A percentile compares a stretch with the other conserved stretches of the same genome.
phyloP scores from a whole-genome alignment of 2,888 invertebrate genomes.

The Temnothorax rugatulus region DNA sequence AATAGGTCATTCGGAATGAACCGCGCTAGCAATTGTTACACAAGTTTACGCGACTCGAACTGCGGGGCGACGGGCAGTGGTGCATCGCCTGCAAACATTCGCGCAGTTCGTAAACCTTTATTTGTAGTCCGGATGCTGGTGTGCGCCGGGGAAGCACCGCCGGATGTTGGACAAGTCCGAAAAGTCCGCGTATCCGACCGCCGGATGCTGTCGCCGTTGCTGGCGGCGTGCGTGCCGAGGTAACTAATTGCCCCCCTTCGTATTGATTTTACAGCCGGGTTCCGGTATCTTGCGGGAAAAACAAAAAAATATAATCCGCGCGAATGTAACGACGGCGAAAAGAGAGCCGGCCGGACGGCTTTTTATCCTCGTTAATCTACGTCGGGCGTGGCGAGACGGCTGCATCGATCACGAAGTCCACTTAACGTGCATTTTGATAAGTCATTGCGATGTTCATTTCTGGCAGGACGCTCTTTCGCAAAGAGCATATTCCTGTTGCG shows the following conservation, averaged over 20 bases:
- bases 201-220: slow-evolving; percentile 69
- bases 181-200: slow-evolving; percentile 71
- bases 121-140: slow-evolving; percentile 46
- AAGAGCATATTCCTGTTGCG: slow-evolving; percentile 37
- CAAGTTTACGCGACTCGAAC: slow-evolving; percentile 46
- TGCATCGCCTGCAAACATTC: slow-evolving; percentile 54
- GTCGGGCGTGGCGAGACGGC: slow-evolving; percentile 27
- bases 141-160: slow-evolving; percentile 42
- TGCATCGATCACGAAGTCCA: slow-evolving; percentile 47
- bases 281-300: slow-evolving; percentile 37
- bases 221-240: slow-evolving; percentile 67
- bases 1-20: slow-evolving; percentile 49
- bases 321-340: slow-evolving; percentile 45
- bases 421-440: slow-evolving; percentile 40
- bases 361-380: slow-evolving; percentile 68
- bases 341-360: slow-evolving; percentile 50
- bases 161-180: slow-evolving; percentile 75
- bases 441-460: slow-evolving; percentile 26
- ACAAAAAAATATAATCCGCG: slow-evolving; percentile 23
- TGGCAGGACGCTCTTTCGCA: slow-evolving; percentile 3
- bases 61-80: neutral
- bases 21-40: slow-evolving; percentile 40
- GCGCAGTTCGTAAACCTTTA: slow-evolving; percentile 51
- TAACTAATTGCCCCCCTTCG: slow-evolving; percentile 68
- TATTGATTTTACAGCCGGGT: slow-evolving; percentile 68